Percentiles rank a stretch among this genome's conserved stretches.
Evolutionary conservation across 2,888 invertebrate genomes (phyloP).

Genomic region (Euproctis similis): DNA sequence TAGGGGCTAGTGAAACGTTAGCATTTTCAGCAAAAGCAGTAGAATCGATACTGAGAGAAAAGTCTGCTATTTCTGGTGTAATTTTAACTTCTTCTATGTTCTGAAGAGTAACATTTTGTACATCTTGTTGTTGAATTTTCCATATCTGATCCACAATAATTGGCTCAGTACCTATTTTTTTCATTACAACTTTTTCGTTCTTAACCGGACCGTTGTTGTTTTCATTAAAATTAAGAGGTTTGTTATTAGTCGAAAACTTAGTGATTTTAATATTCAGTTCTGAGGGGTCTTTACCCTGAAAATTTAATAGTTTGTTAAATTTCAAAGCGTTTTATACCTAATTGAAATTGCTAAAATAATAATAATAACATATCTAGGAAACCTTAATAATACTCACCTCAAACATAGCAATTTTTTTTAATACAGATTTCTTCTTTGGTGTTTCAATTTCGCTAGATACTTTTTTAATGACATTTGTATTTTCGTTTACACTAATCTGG

Average conservation of each 20-base stretch:
- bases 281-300: conserved; percentile 7
- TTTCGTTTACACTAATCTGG: conserved; percentile 20
- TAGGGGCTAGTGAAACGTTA: too few species aligned
- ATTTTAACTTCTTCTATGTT: conserved; percentile 2
- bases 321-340: too few species aligned
- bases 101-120: conserved; percentile 1
- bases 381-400: too few species aligned
- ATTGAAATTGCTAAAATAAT: too few species aligned
- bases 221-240: not conserved
- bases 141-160: conserved; percentile 8
- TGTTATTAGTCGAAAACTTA: conserved; percentile 2
- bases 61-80: conserved; percentile 2
- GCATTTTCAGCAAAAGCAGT: not conserved
- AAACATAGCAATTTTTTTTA: conserved; percentile 59
- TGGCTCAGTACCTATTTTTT: conserved; percentile 6
- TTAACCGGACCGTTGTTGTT: too few species aligned
- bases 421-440: conserved; percentile 41
- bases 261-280: conserved; percentile 4
- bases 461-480: conserved; percentile 9
- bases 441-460: conserved; percentile 26
- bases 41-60: not conserved
- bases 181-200: not conserved
- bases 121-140: conserved; percentile 5
- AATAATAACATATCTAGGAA: too few species aligned
- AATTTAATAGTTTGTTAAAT: too few species aligned